Conservation (phyloP, 2,113 vertebrate genomes). For the Chlamydotis undulata region DNA sequence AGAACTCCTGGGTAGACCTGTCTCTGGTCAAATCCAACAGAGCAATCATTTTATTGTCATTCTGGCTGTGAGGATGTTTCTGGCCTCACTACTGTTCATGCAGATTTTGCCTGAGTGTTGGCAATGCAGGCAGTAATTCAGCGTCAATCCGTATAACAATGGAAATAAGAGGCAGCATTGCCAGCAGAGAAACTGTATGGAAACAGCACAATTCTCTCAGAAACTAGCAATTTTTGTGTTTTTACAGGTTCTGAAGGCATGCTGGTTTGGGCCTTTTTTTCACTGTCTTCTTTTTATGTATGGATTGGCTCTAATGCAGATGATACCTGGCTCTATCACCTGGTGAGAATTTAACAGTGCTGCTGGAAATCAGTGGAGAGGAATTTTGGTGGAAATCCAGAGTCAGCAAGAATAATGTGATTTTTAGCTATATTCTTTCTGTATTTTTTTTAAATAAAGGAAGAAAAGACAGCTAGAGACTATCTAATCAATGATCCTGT, state of each 20-base stretch:
- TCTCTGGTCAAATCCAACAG: not conserved
- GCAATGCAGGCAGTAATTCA: not conserved
- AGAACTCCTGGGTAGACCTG: not conserved
- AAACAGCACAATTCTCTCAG: not conserved
- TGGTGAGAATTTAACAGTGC: not conserved
- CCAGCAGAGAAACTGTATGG: not conserved
- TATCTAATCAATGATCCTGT: not conserved
- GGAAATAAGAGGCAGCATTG: not conserved
- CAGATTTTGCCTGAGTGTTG: not conserved
- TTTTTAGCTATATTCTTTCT: not conserved
- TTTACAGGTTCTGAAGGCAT: not conserved
- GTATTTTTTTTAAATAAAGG: not conserved
- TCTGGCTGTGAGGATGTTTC: constrained; percentile 1
- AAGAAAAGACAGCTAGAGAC: not conserved
- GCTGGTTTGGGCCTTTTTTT: not conserved
- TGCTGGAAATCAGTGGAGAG: not conserved
- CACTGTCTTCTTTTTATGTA: not conserved
- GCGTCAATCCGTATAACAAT: not conserved
- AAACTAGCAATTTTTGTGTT: not conserved
- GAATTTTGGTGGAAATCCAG: not conserved
- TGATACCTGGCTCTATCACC: not conserved
- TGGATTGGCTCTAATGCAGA: not conserved
- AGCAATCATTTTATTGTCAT: not conserved
- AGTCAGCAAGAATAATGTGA: not conserved
- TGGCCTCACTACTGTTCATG: not conserved